Percentiles rank a stretch among this genome's conserved stretches.
Evolutionary conservation across 1,140 invertebrate species (phyloP).

Genomic region (Vanessa atalanta): DNA sequence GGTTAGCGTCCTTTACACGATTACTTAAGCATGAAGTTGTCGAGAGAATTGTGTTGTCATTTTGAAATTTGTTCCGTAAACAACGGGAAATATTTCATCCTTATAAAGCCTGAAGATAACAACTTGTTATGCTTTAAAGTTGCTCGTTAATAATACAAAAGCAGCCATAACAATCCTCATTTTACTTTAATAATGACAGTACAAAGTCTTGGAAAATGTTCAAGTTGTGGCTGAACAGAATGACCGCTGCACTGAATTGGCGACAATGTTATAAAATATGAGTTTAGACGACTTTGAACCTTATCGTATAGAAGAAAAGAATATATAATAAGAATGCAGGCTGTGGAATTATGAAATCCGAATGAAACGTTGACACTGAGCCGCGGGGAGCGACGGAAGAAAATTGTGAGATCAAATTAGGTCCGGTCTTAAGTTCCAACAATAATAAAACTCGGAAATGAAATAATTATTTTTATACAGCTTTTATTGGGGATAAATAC

Average conservation of each 20-base stretch:
- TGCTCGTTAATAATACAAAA: conserved; percentile 62
- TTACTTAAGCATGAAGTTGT: background rate
- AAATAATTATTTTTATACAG: background rate
- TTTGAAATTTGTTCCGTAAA: conserved; percentile 12
- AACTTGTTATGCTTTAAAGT: conserved; percentile 44
- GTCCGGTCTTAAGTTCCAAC: conserved; percentile 57
- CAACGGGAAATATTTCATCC: conserved; percentile 21
- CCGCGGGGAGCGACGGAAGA: conserved; percentile 56
- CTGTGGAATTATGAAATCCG: conserved; percentile 60
- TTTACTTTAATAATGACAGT: conserved; percentile 67
- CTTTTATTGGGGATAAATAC: too few species aligned
- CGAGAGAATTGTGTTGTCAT: conserved; percentile 4
- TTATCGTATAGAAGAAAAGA: conserved; percentile 27
- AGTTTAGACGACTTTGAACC: conserved; percentile 35
- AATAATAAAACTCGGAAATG: conserved; percentile 59
- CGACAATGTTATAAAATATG: conserved; percentile 38
- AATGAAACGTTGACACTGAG: conserved; percentile 73
- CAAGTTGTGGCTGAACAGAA: conserved; percentile 60
- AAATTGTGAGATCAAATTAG: conserved; percentile 75
- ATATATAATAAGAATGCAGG: conserved; percentile 15
- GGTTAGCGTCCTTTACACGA: background rate
- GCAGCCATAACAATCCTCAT: conserved; percentile 65
- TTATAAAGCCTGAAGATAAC: conserved; percentile 44
- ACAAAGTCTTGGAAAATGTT: conserved; percentile 67
- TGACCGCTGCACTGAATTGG: conserved; percentile 59